Conservation (phyloP, 2,797 vertebrate genomes). For the Danio kyathit region DNA sequence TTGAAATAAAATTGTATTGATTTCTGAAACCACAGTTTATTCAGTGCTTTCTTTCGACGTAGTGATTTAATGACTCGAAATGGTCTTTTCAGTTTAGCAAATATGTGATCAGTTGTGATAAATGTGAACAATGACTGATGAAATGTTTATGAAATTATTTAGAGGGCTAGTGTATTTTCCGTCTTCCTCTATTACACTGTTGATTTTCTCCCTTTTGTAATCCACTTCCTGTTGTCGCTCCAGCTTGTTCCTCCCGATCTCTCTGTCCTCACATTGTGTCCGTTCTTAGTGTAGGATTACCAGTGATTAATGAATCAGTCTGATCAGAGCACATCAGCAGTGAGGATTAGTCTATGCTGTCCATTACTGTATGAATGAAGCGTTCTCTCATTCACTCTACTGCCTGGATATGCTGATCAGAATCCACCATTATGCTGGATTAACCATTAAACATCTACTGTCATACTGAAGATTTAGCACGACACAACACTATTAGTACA, state of each 20-base stretch:
- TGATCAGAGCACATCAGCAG: conserved; percentile 41
- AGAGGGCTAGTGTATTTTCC: neutral
- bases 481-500: neutral
- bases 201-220: neutral
- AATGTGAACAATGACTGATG: neutral
- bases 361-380: conserved; percentile 32
- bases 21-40: neutral
- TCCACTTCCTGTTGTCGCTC: neutral
- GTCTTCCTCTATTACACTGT: neutral
- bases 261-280: conserved; percentile 11
- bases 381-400: neutral
- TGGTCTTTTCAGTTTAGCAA: neutral
- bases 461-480: neutral
- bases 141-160: neutral
- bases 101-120: neutral
- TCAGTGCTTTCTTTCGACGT: neutral
- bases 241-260: conserved; percentile 9
- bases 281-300: conserved; percentile 35
- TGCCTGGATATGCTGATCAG: neutral
- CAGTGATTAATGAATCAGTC: conserved; percentile 44
- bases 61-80: neutral
- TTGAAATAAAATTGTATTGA: neutral
- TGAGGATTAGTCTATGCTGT: conserved; percentile 36
- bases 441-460: neutral
- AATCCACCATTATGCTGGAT: neutral